A percentile compares a stretch with the other conserved stretches of the same genome.
Conservation (phyloP, 30 jellyfish, hydroid and myxozoan species). For the Rhopilema esculentum region DNA sequence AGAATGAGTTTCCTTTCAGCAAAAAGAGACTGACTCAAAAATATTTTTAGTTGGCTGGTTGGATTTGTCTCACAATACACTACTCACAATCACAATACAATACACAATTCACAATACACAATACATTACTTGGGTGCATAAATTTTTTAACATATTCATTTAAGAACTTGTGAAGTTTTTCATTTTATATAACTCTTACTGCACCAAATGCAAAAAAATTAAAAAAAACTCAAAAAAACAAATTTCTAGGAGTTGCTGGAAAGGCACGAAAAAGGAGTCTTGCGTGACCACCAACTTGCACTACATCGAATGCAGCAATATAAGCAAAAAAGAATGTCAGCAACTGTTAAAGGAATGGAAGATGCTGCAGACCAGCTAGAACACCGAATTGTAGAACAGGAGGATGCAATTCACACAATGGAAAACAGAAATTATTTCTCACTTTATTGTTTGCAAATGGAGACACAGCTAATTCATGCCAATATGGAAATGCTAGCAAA, state of each 20-base stretch:
- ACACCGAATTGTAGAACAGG: constrained; percentile 92
- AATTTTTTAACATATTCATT: too few relatives aligned
- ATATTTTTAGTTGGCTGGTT: too few relatives aligned
- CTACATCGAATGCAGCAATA: constrained; percentile 93
- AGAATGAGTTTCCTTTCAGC: too few relatives aligned
- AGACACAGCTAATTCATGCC: constrained; percentile 92
- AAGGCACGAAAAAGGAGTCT: constrained; percentile 96
- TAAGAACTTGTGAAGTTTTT: too few relatives aligned
- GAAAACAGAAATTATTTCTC: constrained; percentile 94
- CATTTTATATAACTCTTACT: too few relatives aligned
- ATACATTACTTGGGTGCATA: too few relatives aligned
- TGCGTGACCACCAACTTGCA: constrained; percentile 98
- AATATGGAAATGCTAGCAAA: constrained; percentile 79
- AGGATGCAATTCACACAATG: constrained; percentile 95
- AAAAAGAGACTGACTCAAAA: too few relatives aligned
- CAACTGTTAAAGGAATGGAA: constrained; percentile 82
- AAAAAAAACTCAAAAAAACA: too few relatives aligned
- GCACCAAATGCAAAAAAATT: too few relatives aligned
- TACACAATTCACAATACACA: too few relatives aligned
- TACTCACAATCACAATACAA: too few relatives aligned
- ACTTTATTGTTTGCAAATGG: constrained; percentile 90
- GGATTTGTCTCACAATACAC: too few relatives aligned
- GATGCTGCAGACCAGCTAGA: constrained; percentile 92
- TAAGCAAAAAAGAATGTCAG: constrained; percentile 88
- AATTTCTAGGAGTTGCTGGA: constrained; percentile 90